Conservation (phyloP, 2,113 vertebrate genomes). For the Etheostoma spectabile region DNA sequence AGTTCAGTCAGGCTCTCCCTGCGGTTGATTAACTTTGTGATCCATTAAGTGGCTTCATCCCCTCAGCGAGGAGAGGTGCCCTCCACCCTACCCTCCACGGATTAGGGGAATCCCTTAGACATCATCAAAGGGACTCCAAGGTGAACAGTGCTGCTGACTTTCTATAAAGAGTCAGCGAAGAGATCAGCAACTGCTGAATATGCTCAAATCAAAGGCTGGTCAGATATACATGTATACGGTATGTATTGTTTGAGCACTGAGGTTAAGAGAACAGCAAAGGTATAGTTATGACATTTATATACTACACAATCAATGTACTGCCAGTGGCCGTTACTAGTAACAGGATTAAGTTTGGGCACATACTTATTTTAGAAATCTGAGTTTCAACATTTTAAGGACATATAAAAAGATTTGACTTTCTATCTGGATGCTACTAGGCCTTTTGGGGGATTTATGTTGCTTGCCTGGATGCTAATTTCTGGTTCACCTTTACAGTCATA, state of each 20-base stretch:
- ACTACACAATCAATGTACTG: neutral
- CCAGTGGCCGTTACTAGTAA: too few relatives aligned
- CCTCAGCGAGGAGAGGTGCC: conserved; percentile 63
- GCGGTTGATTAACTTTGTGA: conserved; percentile 81
- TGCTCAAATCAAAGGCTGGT: conserved; percentile 13
- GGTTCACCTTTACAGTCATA: too few relatives aligned
- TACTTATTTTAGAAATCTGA: too few relatives aligned
- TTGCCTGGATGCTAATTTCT: too few relatives aligned
- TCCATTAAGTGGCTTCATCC: conserved; percentile 79
- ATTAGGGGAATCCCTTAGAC: conserved; percentile 76
- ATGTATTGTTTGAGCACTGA: neutral
- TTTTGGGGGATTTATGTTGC: too few relatives aligned
- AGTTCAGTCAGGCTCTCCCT: conserved; percentile 63
- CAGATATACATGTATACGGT: neutral
- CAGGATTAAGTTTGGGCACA: too few relatives aligned
- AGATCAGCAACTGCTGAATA: conserved; percentile 22
- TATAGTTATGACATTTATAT: neutral
- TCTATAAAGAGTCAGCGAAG: conserved; percentile 33
- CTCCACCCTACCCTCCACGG: conserved; percentile 66
- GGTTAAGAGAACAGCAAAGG: neutral
- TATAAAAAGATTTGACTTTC: too few relatives aligned
- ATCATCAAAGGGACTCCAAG: conserved; percentile 76
- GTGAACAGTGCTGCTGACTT: conserved; percentile 61
- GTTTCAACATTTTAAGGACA: too few relatives aligned
- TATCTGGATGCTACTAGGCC: too few relatives aligned